Base-by-base conservation (phyloP, 2,888 invertebrate species). In the Allygus modestus region DNA sequence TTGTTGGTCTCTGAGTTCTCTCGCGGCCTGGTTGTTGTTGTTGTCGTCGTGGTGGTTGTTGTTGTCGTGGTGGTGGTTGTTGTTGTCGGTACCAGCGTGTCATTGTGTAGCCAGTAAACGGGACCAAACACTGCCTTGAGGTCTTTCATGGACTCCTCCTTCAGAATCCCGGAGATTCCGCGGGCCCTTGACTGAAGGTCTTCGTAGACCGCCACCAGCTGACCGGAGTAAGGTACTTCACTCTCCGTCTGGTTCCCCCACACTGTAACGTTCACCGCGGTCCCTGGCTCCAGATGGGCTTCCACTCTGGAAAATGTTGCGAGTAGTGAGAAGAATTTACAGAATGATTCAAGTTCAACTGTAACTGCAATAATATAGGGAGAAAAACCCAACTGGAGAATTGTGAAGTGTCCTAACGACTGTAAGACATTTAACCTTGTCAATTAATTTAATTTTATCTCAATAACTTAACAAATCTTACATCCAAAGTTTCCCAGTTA, bases 201-300 rank as follows among this genome's bases (percentile, higher is more conserved):
- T 85, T 92, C 92, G 89, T 95, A 96, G 85, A 92, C 91, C 0
- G 96, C 94, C 79, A 94, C 93, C 61, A 97, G 91, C 85, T 93
- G 94, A 5, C 94, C 96, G 33, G 92, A 92, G 89, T 96, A 97
- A 41, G 95, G 95, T 0, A 94, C 93, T 87, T 97, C 96, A 82
- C 94, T 92, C 85, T 94, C 94, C 0, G 95, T 94, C 88, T 94
- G 93, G 89, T 95, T 95, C 0, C 95, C 97, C 81, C 92, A 92
- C 23, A 97, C 92, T 0, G 96, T 96, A 0, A 97, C 96, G 89
- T 97, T 97, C 81, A 96, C 94, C 0, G 94, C 96, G 0, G 97
- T 97, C 37, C 96, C 96, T 2, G 95, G 94, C 89, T 94, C 93
- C 84, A 97, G 90, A 88, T 92, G 93, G 85, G 94, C 92, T 89